These are phyloP conservation scores for Drosophila funebris DNA, from an alignment of 1,140 invertebrate species.

Conservation along the genomic window DNA sequence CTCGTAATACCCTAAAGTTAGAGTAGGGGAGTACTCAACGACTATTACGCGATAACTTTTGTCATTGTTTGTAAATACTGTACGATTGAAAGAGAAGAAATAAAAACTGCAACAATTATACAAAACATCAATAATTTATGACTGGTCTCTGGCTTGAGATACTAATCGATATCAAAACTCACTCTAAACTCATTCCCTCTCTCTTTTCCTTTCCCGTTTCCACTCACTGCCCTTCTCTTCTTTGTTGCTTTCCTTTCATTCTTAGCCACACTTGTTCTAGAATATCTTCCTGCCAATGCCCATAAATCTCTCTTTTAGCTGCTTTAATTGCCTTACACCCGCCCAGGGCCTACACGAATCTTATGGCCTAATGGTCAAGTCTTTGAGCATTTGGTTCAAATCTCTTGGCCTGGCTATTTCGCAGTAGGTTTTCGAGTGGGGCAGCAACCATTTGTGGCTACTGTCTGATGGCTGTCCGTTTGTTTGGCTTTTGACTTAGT, in stretches of 20 bases:
- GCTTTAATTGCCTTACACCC: constrained; percentile 52
- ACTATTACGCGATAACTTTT: background rate
- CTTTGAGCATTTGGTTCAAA: constrained; percentile 44
- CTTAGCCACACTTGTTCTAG: background rate
- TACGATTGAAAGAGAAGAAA: too few relatives aligned
- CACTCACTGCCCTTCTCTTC: background rate
- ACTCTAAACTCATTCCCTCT: background rate
- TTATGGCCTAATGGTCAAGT: constrained; percentile 36
- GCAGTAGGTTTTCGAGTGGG: constrained; percentile 55
- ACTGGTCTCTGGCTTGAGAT: too few relatives aligned
- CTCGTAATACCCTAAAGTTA: background rate
- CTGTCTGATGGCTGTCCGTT: constrained; percentile 77
- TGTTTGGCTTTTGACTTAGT: constrained; percentile 78
- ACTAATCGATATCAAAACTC: too few relatives aligned
- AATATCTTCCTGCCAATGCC: background rate
- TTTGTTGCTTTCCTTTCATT: background rate
- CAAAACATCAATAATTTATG: too few relatives aligned
- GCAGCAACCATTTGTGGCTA: constrained; percentile 52
- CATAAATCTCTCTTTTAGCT: constrained; percentile 15
- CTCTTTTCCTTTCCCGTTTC: background rate
- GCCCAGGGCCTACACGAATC: constrained; percentile 33
- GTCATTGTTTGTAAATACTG: background rate
- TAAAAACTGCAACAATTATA: too few relatives aligned
- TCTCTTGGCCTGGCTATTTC: constrained; percentile 35
- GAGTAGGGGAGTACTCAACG: background rate